A percentile compares a stretch with the other conserved stretches of the same genome.
These are phyloP conservation scores for Drosophila algonquin DNA, from an alignment of 2,888 invertebrate species.

Conservation along the genomic window DNA sequence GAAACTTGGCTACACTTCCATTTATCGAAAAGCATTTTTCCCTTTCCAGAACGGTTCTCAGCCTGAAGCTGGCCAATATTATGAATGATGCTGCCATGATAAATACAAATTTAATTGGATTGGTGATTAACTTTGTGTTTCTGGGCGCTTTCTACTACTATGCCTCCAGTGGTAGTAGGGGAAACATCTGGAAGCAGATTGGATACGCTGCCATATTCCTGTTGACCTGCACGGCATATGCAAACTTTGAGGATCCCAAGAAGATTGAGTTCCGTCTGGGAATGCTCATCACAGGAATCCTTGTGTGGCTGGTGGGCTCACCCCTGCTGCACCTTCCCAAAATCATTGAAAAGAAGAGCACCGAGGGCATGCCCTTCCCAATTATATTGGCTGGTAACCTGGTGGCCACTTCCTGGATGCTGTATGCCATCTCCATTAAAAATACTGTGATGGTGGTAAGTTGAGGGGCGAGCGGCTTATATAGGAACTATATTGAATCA, in stretches of 20 bases:
- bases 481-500: not conserved
- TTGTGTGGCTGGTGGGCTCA: constrained; percentile 88
- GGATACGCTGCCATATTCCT: constrained; percentile 86
- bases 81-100: constrained; percentile 91
- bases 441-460: constrained; percentile 81
- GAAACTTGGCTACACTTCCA: not conserved
- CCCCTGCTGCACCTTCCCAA: constrained; percentile 89
- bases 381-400: constrained; percentile 92
- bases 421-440: constrained; percentile 82
- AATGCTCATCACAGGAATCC: constrained; percentile 86
- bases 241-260: constrained; percentile 87
- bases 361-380: constrained; percentile 94
- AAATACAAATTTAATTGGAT: constrained; percentile 90
- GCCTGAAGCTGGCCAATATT: constrained; percentile 90
- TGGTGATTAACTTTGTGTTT: constrained; percentile 88
- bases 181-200: constrained; percentile 86
- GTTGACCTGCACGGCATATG: constrained; percentile 87
- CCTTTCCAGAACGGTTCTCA: constrained; percentile 87
- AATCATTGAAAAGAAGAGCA: constrained; percentile 91
- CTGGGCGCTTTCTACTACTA: constrained; percentile 88
- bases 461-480: not conserved
- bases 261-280: constrained; percentile 89
- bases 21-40: not conserved
- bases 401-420: constrained; percentile 85
- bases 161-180: constrained; percentile 85